phyloP scores from a whole-genome alignment of 1,140 invertebrate genomes.

The Drosophila baimaii region DNA sequence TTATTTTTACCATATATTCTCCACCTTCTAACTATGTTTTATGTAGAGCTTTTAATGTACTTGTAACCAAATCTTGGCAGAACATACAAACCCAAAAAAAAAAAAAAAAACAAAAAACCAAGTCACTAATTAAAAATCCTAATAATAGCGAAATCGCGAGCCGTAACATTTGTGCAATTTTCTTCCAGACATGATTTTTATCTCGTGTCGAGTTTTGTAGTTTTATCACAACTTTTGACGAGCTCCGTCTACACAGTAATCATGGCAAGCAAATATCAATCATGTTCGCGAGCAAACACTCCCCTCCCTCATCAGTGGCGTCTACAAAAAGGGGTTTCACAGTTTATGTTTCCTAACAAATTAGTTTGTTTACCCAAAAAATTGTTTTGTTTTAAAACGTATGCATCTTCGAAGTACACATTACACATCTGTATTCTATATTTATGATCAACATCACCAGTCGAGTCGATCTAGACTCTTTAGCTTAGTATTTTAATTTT shows the following conservation, averaged over 20 bases:
- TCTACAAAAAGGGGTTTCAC: background rate
- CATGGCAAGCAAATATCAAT: constrained; percentile 59
- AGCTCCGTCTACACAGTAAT: constrained; percentile 44
- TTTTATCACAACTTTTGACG: constrained; percentile 48
- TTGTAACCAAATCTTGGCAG: background rate
- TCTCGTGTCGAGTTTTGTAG: constrained; percentile 26
- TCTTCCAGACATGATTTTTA: constrained; percentile 12
- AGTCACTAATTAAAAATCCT: constrained; percentile 8
- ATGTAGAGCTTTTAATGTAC: background rate
- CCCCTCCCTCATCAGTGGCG: background rate
- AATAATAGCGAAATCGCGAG: constrained; percentile 14
- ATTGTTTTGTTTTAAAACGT: background rate
- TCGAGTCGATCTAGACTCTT: background rate
- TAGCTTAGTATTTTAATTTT: too few species aligned
- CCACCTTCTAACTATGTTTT: background rate
- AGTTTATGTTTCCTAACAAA: background rate
- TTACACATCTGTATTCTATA: too few species aligned
- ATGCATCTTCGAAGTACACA: too few species aligned
- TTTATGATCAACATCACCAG: background rate
- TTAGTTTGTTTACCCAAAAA: background rate
- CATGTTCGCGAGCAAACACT: constrained; percentile 36
- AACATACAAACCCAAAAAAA: too few species aligned
- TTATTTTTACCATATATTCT: too few species aligned
- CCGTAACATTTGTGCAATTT: constrained; percentile 12
- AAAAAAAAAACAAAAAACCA: background rate